Evolutionary conservation across 2,888 invertebrate species (phyloP), one percentile per base, ranked within the genome.

Genomic region (Platycheirus albimanus): DNA sequence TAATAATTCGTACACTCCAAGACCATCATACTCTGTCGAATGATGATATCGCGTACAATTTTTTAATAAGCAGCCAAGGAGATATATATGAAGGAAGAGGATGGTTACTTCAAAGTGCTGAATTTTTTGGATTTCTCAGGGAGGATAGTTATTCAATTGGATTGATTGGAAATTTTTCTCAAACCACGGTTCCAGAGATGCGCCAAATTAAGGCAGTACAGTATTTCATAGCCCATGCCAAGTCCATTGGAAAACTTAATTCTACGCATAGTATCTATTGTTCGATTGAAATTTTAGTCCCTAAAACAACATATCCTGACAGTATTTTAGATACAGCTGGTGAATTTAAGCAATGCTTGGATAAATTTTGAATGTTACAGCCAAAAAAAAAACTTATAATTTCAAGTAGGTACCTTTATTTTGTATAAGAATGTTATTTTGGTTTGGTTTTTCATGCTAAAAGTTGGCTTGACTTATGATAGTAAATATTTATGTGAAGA

Each of bases 11-110:
- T 24, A 24, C 49, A 19, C 20, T 49, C 7, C 49, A 49, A 13
- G 49, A 49, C 24, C 6, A 24, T 3, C 49, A 49, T 7, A 49
- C n/a, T 49, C 7, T 87, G 13, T 86, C 91, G 0, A 95, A 94
- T 92, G 91, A 90, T 70, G 96, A 96, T 87, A 95, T 96, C 19
- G 94, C 91, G 0, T 96, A 96, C 89, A 96, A 95, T 88, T 96
- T 95, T 86, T 88, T 96, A 8, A 92, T 96, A 0, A 96, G 95
- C 0, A 95, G 94, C 5, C 95, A 95, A 86, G 96, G 95, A 0
- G 92, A 92, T 0, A 94, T 93, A 0, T 96, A 95, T 88, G 93
- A 92, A 86, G 96, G 95, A 3, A 93, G 95, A 15, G 94, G 94
- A 0, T 95, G 95, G 94, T 92, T 93, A 76, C 89, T 90, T 66